phyloP scores from a whole-genome alignment of 2,888 invertebrate species.

The Camponotus fellah region DNA sequence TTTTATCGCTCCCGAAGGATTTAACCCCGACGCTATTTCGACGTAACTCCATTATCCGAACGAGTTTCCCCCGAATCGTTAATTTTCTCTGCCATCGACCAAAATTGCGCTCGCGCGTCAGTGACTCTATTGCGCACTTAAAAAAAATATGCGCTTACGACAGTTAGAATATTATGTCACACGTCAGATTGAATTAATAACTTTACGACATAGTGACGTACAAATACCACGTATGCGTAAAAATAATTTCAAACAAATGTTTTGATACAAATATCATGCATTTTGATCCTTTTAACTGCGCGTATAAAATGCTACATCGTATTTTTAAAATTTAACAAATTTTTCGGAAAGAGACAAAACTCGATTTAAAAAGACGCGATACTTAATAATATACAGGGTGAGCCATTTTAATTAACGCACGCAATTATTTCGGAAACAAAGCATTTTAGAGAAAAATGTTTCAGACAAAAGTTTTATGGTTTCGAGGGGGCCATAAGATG shows the following conservation, averaged over 20 bases:
- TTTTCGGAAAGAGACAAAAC: not conserved
- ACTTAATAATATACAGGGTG: too few species aligned
- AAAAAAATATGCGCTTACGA: conserved; percentile 15
- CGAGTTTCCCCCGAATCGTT: conserved; percentile 64
- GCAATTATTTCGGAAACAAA: too few species aligned
- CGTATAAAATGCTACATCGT: not conserved
- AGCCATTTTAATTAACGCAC: too few species aligned
- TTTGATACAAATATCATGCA: not conserved
- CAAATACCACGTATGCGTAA: not conserved
- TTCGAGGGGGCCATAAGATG: too few species aligned
- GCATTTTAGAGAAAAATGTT: too few species aligned
- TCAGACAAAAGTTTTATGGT: too few species aligned
- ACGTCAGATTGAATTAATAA: not conserved
- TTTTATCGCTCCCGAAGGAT: conserved; percentile 67
- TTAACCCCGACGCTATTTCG: conserved; percentile 65
- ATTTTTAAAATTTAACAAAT: not conserved
- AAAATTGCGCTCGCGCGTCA: conserved; percentile 60
- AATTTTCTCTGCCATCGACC: conserved; percentile 58
- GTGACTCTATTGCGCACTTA: conserved; percentile 31
- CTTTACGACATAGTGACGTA: not conserved
- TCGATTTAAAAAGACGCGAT: not conserved
- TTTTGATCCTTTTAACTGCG: not conserved
- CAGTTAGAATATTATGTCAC: not conserved
- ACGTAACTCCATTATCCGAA: conserved; percentile 71
- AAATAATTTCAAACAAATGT: not conserved